Percentiles rank a stretch among this genome's conserved stretches.
Evolutionary conservation across 2,797 vertebrate genomes (phyloP).

Genomic region (Odontamblyopus rebecca): DNA sequence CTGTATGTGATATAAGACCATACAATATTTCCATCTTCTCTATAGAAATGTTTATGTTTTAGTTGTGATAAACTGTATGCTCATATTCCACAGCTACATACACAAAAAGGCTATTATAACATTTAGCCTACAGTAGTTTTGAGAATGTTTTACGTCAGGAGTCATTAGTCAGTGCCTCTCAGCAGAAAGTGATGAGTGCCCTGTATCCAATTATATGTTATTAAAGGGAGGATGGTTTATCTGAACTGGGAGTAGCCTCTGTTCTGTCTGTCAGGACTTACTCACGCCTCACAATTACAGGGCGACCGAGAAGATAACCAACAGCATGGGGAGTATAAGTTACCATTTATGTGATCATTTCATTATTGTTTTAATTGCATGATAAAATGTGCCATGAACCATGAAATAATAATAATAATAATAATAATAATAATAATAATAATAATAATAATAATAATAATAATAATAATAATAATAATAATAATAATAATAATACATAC

Average conservation of each 20-base stretch:
- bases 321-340: not conserved
- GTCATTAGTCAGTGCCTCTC: not conserved
- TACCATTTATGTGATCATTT: not conserved
- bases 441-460: too few species aligned
- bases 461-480: too few species aligned
- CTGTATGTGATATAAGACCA: too few species aligned
- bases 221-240: constrained; percentile 3
- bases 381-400: not conserved
- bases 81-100: not conserved
- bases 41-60: too few species aligned
- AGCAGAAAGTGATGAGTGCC: not conserved
- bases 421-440: too few species aligned
- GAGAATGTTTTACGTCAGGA: not conserved
- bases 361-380: not conserved
- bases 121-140: not conserved
- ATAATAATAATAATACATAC: too few species aligned
- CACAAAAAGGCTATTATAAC: not conserved
- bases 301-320: not conserved
- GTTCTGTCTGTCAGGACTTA: not conserved
- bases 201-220: not conserved
- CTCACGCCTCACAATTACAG: not conserved
- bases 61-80: not conserved
- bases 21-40: too few species aligned
- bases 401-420: too few species aligned
- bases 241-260: not conserved